Base-by-base conservation (phyloP, 1,140 invertebrate genomes). In the Neoseiulus cucumeris region DNA sequence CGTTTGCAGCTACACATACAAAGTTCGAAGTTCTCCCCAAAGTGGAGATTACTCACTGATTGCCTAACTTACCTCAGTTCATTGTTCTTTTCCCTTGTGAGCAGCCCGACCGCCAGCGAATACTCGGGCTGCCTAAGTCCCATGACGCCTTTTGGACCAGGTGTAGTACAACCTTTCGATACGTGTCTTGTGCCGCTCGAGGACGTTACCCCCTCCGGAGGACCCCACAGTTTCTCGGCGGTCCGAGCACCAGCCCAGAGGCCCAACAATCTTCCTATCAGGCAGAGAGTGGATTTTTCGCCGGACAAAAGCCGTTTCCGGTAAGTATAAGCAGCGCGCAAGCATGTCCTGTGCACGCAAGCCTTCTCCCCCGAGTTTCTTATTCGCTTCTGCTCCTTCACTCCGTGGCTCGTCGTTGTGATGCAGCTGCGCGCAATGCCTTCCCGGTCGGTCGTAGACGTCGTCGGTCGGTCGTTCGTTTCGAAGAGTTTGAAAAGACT, bases 101-200 rank as follows among this genome's bases (percentile, higher is more conserved):
- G 4, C 22, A 59, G 51, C 22, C 51, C 51, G 17, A 59, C 51
- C 17, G 51, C 51, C 25, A 59, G 51, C 22, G 51, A 59, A 25
- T 59, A 59, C 51, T 59, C 51, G 17, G 51, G 51, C 51, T 59
- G 51, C 22, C 22, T 59, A 5, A 59, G 51, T 33, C 51, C 51
- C 22, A 25, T 59, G 51, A 59, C 51, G 14, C 51, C 51, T 29
- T 59, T 59, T 20, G 51, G 51, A 14, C 51, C 51, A 14, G 51
- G 51, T 59, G 22, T 59, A 14, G 51, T 59, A 2, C 51, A 59
- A 25, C 51, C 51, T 17, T 59, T 59, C 22, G 51, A 59, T 33
- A 59, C 51, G 4, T 59, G 51, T 25, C 51, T 59, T 5, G 51
- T 59, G 25, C 51, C 51, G 14, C 51, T 59, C 14, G 51, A 59